Evolutionary conservation across 2,797 vertebrate species (phyloP), one percentile per base, ranked within the genome.

Genomic region (Benthosema pterotum): DNA sequence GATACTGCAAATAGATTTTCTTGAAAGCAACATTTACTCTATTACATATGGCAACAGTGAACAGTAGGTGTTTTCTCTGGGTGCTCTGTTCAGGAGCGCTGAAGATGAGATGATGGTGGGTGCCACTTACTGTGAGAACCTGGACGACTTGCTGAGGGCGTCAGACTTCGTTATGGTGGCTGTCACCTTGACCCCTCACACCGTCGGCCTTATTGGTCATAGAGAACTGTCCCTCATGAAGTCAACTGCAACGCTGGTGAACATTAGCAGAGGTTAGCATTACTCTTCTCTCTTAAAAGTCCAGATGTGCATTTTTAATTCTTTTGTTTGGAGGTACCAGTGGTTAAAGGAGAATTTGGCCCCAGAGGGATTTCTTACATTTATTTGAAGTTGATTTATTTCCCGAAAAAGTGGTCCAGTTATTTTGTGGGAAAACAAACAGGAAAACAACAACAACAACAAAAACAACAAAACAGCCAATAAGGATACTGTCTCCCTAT

Each of bases 141-240:
- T 93, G 68, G 92, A 92, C 0, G 86, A 95, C 53, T 85, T 96
- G 67, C 92, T 96, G 32, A 86, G 18, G 67, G 71, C 82, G 57
- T 89, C 93, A 0, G 95, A 96, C 83, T 96, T 94, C 42, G 91
- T 95, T 19, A 64, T 94, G 69, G 32, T 95, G 48, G 73, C 74
- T 0, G 74, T 92, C 32, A 88, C 28, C 25, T 79, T 96, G 65
- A 93, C 80, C 0, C 79, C 91, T 15, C 83, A 93, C 57, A 94
- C 91, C 17, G 72, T 4, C 0, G 82, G 80, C 28, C 63, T 94
- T 51, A 93, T 95, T 5, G 75, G 93, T 42, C 87, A 74, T 81
- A 89, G 83, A 58, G 89, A 95, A 64, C 79, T 94, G 58, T 68
- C 74, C 14, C 77, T 92, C 56, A 94, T 94, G 94, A 95, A 94